Base-by-base conservation (phyloP, 2,797 vertebrate genomes). In the Cynopterus sphinx region DNA sequence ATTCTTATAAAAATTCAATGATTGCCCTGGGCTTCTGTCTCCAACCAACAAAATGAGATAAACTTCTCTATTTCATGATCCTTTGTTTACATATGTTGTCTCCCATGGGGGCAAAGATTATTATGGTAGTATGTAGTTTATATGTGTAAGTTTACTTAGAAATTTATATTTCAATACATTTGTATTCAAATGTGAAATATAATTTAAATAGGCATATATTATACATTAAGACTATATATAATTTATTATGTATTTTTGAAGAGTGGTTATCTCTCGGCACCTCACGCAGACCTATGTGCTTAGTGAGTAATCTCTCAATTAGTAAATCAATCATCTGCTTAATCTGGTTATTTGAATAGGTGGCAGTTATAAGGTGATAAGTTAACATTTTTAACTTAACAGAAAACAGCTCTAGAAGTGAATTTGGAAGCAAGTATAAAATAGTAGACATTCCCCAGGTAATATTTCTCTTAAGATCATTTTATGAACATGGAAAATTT, bases 401-500 rank as follows among this genome's bases (percentile, higher is more conserved):
- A 90, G 65, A 41, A 95, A 93, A 41, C 26, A 87, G 46, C 61
- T 82, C n/a, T 91, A 79, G 68, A 90, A 59, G 31, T 19, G 67
- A 85, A 59, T 46, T 33, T 41, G n/a, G n/a, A 13, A 90, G 24
- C 41, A 46, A 86, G 75, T n/a, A 26, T 91, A 91, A 92, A 94
- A 93, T 71, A 82, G 24, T 41, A 87, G 31, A 83, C 36, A n/a
- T 74, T 79, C 13, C 36, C 65, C 53, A 36, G 36, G 16, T 68
- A 59, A 28, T 90, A 39, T 55, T 91, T 95, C 94, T 93, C 17
- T 2, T 85, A 87, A 85, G 73, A 36, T 94, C 51, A 71, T 70
- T 90, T 87, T 78, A 31, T 90, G 73, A 90, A 88, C 46, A 8
- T 83, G 90, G 92, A 91, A 96, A 95, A 75, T 79, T 81, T 73